Evolutionary conservation across 2,797 vertebrate genomes (phyloP).

Genomic region (Halcyon smyrnensis): DNA sequence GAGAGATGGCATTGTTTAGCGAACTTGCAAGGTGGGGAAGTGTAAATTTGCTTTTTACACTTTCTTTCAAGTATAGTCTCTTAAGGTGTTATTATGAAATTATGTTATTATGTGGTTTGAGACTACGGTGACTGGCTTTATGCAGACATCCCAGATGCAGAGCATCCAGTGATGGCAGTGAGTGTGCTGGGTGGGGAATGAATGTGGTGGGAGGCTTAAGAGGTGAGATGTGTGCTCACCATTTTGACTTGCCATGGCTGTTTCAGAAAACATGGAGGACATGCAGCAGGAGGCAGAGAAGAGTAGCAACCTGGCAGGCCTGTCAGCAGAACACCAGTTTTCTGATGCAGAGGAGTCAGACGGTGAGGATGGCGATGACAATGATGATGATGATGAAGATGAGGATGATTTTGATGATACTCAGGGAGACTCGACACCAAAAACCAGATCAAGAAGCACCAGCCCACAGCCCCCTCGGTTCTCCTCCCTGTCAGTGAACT

Average conservation of each 20-base stretch:
- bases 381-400: conserved; percentile 95
- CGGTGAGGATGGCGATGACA: conserved; percentile 92
- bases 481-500: conserved; percentile 86
- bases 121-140: not conserved
- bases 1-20: not conserved
- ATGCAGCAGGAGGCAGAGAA: conserved; percentile 86
- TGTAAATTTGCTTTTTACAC: not conserved
- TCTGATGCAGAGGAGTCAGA: conserved; percentile 96
- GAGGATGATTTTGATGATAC: conserved; percentile 96
- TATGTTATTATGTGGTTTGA: too few species aligned
- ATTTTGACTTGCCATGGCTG: not conserved
- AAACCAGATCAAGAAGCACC: conserved; percentile 94
- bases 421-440: conserved; percentile 94
- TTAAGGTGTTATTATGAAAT: not conserved
- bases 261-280: conserved; percentile 88
- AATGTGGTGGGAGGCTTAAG: fast-evolving
- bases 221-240: not conserved
- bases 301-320: conserved; percentile 76
- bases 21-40: not conserved
- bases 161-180: fast-evolving
- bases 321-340: conserved; percentile 92
- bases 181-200: not conserved
- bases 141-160: not conserved
- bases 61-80: not conserved
- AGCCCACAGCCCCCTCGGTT: conserved; percentile 91